phyloP scores from a whole-genome alignment of 2,888 invertebrate species.

The Hartigia nigra region DNA sequence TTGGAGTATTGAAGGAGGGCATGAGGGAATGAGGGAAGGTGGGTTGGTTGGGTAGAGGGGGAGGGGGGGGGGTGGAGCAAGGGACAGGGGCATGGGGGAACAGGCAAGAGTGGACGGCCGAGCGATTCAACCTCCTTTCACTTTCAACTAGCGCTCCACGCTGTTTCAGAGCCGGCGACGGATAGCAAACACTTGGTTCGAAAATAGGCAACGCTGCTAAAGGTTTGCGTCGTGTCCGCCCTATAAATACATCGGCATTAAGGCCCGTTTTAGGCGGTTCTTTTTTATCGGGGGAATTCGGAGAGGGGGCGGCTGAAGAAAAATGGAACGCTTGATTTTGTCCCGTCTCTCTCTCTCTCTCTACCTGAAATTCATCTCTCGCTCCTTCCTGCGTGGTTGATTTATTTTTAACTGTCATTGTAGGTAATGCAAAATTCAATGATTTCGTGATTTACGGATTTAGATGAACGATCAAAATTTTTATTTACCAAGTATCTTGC shows the following conservation, averaged over 20 bases:
- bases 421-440: not conserved
- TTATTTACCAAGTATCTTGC: not conserved
- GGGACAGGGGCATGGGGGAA: conserved; percentile 12
- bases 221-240: conserved; percentile 37
- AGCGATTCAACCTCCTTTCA: conserved; percentile 66
- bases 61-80: no score
- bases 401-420: not conserved
- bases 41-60: not conserved
- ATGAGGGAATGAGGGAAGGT: conserved; percentile 15
- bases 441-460: not conserved
- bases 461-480: not conserved
- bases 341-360: not conserved
- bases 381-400: not conserved
- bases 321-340: not conserved
- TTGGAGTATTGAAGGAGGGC: not conserved
- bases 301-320: not conserved
- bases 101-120: conserved; percentile 57
- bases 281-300: not conserved
- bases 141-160: conserved; percentile 59
- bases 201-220: conserved; percentile 57
- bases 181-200: conserved; percentile 32
- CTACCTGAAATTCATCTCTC: not conserved
- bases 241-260: conserved; percentile 23
- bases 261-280: not conserved
- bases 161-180: conserved; percentile 26